Conservation (phyloP, 2,797 vertebrate species). For the Fundulus diaphanus region DNA sequence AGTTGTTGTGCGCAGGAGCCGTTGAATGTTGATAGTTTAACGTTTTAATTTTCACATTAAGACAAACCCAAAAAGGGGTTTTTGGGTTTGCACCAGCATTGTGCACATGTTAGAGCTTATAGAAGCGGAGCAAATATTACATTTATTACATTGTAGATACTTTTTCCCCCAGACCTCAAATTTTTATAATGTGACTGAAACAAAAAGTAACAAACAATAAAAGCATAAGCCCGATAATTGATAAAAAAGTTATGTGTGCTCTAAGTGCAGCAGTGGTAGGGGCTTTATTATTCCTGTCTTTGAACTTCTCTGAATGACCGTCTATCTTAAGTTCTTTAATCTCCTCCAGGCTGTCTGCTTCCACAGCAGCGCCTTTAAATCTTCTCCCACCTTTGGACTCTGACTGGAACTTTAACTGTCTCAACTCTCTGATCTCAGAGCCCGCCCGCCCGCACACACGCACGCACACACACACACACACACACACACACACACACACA, state of each 20-base stretch:
- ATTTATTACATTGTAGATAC: not conserved
- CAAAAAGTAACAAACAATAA: not conserved
- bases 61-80: conserved; percentile 28
- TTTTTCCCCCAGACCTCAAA: not conserved
- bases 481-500: conserved; percentile 11
- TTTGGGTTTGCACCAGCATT: not conserved
- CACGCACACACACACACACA: conserved; percentile 8
- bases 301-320: conserved; percentile 66
- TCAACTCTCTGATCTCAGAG: conserved; percentile 58
- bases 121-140: not conserved
- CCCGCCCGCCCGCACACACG: conserved; percentile 15
- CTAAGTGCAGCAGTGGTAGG: conserved; percentile 20
- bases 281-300: conserved; percentile 53
- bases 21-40: conserved; percentile 2
- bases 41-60: conserved; percentile 8
- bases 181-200: not conserved
- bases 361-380: conserved; percentile 68
- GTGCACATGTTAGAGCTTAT: not conserved
- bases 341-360: conserved; percentile 65
- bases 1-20: not conserved
- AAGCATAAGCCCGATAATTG: not conserved
- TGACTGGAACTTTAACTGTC: conserved; percentile 61
- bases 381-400: conserved; percentile 61
- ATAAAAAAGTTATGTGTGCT: conserved; percentile 10
- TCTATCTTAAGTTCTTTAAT: conserved; percentile 74